These are phyloP conservation scores for Hylaeus anthracinus DNA, from an alignment of 1,140 invertebrate genomes.

Conservation along the genomic window DNA sequence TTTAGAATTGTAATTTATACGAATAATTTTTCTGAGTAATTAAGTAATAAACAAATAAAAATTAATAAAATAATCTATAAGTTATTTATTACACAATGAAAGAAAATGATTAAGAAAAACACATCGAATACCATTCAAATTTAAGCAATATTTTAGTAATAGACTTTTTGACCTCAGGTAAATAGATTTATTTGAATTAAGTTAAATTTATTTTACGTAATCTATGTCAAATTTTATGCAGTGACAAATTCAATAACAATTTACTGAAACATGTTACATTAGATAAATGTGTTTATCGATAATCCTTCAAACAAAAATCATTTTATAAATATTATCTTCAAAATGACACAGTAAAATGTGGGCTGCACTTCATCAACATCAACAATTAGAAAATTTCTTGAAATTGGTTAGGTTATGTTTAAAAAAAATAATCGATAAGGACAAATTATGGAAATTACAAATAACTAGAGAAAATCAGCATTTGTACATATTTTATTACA, in stretches of 20 bases:
- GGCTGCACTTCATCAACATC: background rate
- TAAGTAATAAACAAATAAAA: background rate
- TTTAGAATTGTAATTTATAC: background rate
- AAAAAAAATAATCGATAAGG: background rate
- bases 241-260: background rate
- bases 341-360: background rate
- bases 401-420: slow-evolving; percentile 34
- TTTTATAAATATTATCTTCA: background rate
- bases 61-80: background rate
- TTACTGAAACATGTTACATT: background rate
- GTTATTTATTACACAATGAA: background rate
- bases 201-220: background rate
- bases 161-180: background rate
- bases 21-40: background rate
- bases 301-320: background rate
- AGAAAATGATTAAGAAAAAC: background rate
- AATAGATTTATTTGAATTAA: background rate
- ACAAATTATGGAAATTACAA: slow-evolving; percentile 2
- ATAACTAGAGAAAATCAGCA: background rate
- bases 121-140: background rate
- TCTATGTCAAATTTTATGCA: background rate
- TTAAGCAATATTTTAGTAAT: background rate
- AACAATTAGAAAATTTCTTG: background rate
- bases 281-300: background rate
- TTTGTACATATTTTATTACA: background rate